Evolutionary conservation across 2,113 vertebrate genomes (phyloP).

Genomic region (Peromyscus leucopus): DNA sequence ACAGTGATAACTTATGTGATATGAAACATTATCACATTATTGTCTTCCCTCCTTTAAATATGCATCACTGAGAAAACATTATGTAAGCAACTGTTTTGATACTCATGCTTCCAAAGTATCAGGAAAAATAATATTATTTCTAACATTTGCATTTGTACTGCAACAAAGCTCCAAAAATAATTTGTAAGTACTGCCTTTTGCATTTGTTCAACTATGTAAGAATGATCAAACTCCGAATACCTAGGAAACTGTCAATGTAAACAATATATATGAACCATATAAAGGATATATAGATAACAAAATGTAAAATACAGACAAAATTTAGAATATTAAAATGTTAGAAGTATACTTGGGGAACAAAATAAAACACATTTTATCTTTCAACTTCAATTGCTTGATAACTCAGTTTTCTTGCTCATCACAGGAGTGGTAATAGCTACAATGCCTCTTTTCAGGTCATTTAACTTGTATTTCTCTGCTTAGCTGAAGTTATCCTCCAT

Average conservation of each 20-base stretch:
- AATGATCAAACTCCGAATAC: neutral
- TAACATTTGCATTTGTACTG: constrained; percentile 53
- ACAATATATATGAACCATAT: constrained; percentile 23
- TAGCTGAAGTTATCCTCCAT: neutral
- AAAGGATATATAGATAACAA: neutral
- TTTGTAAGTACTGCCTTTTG: constrained; percentile 52
- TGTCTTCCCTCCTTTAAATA: neutral
- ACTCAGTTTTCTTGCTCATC: neutral
- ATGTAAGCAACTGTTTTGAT: neutral
- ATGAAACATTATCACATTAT: neutral
- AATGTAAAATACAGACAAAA: constrained; percentile 39
- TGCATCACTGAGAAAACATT: neutral
- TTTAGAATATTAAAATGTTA: neutral
- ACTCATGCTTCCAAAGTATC: constrained; percentile 47
- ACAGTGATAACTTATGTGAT: neutral
- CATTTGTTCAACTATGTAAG: constrained; percentile 29
- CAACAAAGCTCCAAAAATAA: constrained; percentile 48
- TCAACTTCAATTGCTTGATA: neutral
- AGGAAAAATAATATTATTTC: constrained; percentile 63
- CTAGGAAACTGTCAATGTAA: constrained; percentile 43
- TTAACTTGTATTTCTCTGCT: constrained; percentile 56
- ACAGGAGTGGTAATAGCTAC: neutral
- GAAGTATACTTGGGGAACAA: neutral
- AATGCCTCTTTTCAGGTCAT: neutral
- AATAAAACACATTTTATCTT: constrained; percentile 23